Conservation (phyloP, 2,888 invertebrate species). For the Mythimna vitellina region DNA sequence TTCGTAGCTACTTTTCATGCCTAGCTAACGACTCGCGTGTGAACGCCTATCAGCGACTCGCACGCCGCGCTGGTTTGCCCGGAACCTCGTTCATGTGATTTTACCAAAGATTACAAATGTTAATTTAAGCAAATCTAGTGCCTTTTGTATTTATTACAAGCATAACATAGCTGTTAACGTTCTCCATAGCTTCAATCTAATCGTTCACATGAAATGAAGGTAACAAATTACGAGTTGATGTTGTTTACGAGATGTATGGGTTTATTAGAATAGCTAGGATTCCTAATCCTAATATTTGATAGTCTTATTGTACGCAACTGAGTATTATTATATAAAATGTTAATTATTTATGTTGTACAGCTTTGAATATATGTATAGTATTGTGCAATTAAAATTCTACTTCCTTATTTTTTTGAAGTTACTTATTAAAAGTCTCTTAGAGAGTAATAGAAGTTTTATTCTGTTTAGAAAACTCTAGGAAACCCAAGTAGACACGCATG, state of each 20-base stretch:
- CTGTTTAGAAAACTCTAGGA: neutral
- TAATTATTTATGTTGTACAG: conserved; percentile 68
- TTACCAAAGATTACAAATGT: conserved; percentile 61
- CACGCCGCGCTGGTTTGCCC: conserved; percentile 14
- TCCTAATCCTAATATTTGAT: conserved; percentile 49
- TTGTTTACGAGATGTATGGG: conserved; percentile 37
- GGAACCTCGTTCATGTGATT: conserved; percentile 58
- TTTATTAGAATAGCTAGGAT: conserved; percentile 50
- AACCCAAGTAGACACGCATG: neutral
- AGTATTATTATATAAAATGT: conserved; percentile 64
- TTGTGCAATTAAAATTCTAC: conserved; percentile 72
- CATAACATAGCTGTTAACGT: conserved; percentile 49
- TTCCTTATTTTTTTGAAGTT: conserved; percentile 66
- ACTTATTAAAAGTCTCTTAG: conserved; percentile 71
- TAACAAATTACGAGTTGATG: conserved; percentile 28
- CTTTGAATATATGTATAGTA: conserved; percentile 67
- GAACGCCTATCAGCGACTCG: neutral
- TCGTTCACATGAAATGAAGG: conserved; percentile 49
- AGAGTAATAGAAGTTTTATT: conserved; percentile 63
- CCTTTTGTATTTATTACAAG: conserved; percentile 58
- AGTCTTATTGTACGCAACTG: conserved; percentile 44
- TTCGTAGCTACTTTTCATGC: neutral
- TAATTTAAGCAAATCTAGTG: conserved; percentile 65
- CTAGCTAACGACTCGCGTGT: neutral
- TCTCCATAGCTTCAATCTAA: conserved; percentile 48